These are phyloP conservation scores for Acanthornis magna DNA, from an alignment of 2,797 vertebrate species.

Conservation along the genomic window DNA sequence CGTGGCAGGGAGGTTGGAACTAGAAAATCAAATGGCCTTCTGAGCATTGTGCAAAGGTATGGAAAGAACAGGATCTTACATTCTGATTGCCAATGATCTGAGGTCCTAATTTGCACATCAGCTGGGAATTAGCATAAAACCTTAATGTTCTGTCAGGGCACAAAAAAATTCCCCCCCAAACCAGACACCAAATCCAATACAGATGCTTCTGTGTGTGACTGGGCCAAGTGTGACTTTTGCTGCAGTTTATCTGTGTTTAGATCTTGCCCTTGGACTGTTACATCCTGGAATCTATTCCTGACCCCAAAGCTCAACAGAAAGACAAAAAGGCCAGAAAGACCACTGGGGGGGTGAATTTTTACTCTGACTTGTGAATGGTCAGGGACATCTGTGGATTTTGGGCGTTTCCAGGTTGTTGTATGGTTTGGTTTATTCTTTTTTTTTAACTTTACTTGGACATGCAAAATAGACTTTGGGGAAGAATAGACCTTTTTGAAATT, in stretches of 20 bases:
- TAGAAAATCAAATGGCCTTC: neutral
- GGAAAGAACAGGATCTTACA: neutral
- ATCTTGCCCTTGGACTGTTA: neutral
- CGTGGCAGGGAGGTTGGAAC: too few species aligned
- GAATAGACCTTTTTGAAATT: slow-evolving; percentile 34
- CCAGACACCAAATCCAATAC: neutral
- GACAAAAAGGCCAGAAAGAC: neutral
- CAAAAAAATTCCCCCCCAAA: neutral
- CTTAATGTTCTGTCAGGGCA: neutral
- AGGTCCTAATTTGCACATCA: neutral
- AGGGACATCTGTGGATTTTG: neutral
- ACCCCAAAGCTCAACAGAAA: neutral
- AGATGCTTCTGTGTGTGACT: neutral
- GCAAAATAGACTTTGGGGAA: neutral
- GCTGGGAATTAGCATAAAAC: neutral
- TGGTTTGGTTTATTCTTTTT: neutral
- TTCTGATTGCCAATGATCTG: neutral
- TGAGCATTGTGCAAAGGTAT: neutral
- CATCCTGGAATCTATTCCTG: neutral
- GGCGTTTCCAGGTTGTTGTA: neutral
- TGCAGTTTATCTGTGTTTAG: rapidly evolving
- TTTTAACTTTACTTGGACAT: neutral
- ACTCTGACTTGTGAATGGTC: neutral
- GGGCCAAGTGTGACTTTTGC: neutral
- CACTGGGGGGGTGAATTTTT: neutral